Conservation (phyloP, 2,888 invertebrate species). For the Ophion slaviceki region DNA sequence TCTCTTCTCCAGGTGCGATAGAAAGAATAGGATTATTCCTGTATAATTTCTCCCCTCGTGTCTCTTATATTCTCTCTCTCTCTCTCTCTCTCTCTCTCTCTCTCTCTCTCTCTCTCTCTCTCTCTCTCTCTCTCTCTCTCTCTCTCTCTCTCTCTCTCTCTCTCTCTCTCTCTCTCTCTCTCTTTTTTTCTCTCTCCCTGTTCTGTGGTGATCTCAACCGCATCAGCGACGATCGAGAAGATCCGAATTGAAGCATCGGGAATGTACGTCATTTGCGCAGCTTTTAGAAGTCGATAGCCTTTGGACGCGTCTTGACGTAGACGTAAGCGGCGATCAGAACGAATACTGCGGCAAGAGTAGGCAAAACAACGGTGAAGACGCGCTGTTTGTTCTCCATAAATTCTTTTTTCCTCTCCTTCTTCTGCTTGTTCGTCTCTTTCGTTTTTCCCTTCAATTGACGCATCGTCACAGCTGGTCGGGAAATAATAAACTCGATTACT, state of each 20-base stretch:
- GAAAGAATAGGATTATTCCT: slow-evolving; percentile 9
- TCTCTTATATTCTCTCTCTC: background rate
- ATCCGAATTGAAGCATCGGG: slow-evolving; percentile 30
- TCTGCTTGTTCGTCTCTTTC: slow-evolving; percentile 93
- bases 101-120: background rate
- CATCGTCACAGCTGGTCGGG: slow-evolving; percentile 84
- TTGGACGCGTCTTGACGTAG: slow-evolving; percentile 91
- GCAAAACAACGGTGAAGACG: slow-evolving; percentile 91
- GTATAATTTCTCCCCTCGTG: background rate
- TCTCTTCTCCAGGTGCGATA: slow-evolving; percentile 5
- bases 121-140: background rate
- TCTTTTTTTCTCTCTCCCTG: background rate
- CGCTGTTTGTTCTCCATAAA: slow-evolving; percentile 92
- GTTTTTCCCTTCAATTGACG: slow-evolving; percentile 91
- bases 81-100: slow-evolving; percentile 6
- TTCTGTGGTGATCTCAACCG: background rate
- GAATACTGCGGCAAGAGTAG: slow-evolving; percentile 89
- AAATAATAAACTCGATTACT: background rate
- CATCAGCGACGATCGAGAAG: background rate
- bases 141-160: background rate
- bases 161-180: slow-evolving; percentile 3
- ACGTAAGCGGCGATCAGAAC: slow-evolving; percentile 90
- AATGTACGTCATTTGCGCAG: slow-evolving; percentile 26
- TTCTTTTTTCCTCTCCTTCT: slow-evolving; percentile 93
- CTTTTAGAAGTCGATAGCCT: slow-evolving; percentile 78